Conservation (phyloP, 2,888 invertebrate genomes). For the Nemurella pictetii region DNA sequence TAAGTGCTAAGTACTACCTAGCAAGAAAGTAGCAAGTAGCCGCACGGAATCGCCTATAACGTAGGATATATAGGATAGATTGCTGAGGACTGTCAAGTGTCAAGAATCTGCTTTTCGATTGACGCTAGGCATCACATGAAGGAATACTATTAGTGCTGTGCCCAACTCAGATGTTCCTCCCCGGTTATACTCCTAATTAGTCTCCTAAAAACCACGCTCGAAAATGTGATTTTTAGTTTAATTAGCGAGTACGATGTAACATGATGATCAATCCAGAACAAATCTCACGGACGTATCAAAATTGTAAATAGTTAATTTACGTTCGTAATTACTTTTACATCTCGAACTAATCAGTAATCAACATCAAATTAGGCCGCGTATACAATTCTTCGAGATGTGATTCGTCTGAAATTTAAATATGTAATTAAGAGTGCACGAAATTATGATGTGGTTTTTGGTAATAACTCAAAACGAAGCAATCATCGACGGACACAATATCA, state of each 20-base stretch:
- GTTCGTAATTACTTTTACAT: constrained; percentile 25
- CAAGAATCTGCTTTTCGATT: background rate
- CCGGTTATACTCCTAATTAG: background rate
- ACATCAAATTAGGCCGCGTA: constrained; percentile 1
- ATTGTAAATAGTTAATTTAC: constrained; percentile 31
- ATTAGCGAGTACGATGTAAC: background rate
- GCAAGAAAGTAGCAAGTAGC: background rate
- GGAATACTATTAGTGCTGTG: background rate
- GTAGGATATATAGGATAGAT: no score
- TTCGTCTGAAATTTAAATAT: constrained; percentile 17
- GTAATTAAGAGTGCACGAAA: constrained; percentile 22
- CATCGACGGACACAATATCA: background rate
- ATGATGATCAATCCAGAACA: background rate
- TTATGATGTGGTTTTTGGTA: background rate
- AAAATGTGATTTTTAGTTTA: background rate
- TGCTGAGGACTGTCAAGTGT: no score
- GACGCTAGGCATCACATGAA: background rate
- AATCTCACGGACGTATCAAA: constrained; percentile 2
- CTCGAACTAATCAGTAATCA: constrained; percentile 6
- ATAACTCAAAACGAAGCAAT: constrained; percentile 11
- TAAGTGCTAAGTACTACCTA: background rate
- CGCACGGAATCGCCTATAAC: no score
- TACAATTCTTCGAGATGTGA: constrained; percentile 4
- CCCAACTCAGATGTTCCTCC: background rate
- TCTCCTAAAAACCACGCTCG: background rate